A percentile compares a stretch with the other conserved stretches of the same genome.
Evolutionary conservation across 2,888 invertebrate genomes (phyloP).

Genomic region (Hololepta plana): DNA sequence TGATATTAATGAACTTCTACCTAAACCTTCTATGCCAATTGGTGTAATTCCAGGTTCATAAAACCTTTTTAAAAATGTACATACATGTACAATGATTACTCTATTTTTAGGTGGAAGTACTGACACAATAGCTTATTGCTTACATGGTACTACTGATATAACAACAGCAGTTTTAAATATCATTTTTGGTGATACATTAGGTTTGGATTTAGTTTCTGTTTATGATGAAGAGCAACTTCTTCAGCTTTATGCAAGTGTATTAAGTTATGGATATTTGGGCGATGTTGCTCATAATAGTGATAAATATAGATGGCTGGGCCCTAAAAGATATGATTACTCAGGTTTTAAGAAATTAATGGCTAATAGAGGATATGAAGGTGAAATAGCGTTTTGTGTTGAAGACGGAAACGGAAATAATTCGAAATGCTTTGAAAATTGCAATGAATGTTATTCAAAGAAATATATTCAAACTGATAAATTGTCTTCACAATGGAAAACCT

Average conservation of each 20-base stretch:
- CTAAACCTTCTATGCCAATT: constrained; percentile 33
- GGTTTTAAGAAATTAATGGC: constrained; percentile 45
- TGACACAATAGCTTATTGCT: constrained; percentile 59
- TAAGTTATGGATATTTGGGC: constrained; percentile 74
- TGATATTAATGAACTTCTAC: constrained; percentile 30
- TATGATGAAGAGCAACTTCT: constrained; percentile 38
- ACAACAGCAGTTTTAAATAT: constrained; percentile 68
- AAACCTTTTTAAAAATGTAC: too few species aligned
- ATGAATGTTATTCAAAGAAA: constrained; percentile 19
- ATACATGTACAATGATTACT: too few species aligned
- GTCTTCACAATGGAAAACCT: constrained; percentile 31
- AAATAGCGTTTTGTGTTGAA: constrained; percentile 36
- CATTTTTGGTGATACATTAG: constrained; percentile 53
- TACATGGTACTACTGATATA: constrained; percentile 64
- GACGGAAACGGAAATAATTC: constrained; percentile 12
- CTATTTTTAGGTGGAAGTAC: constrained; percentile 43
- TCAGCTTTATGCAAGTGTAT: constrained; percentile 54
- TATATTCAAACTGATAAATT: neutral
- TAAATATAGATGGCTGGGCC: constrained; percentile 71
- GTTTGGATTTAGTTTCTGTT: constrained; percentile 61
- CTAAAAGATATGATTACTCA: constrained; percentile 61
- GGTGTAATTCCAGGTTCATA: constrained; percentile 36
- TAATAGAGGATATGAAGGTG: constrained; percentile 45
- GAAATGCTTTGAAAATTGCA: constrained; percentile 32
- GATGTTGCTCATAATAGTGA: constrained; percentile 68